Conservation (phyloP, 2,797 vertebrate species). For the Mus caroli region DNA sequence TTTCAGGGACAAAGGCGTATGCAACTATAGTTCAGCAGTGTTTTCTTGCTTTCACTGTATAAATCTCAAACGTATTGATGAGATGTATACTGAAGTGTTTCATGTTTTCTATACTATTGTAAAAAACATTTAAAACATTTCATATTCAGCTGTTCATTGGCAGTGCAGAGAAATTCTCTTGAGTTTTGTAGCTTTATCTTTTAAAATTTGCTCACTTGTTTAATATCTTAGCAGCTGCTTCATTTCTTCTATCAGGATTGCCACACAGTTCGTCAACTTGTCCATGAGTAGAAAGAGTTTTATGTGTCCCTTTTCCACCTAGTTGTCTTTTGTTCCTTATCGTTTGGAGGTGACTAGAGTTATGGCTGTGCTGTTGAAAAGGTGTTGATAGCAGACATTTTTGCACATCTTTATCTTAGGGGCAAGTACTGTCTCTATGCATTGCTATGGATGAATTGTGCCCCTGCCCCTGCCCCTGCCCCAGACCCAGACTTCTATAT, state of each 20-base stretch:
- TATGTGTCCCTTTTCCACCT: not conserved
- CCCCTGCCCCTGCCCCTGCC: not conserved
- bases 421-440: not conserved
- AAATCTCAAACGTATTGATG: constrained; percentile 11
- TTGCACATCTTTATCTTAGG: not conserved
- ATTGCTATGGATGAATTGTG: not conserved
- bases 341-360: not conserved
- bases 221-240: not conserved
- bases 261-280: not conserved
- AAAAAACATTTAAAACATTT: constrained; percentile 8
- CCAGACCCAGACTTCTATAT: not conserved
- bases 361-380: not conserved
- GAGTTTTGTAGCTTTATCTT: not conserved
- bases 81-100: constrained; percentile 1
- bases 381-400: not conserved
- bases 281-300: not conserved
- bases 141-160: constrained; percentile 29
- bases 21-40: not conserved
- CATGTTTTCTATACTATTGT: constrained; percentile 27
- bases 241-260: not conserved
- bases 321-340: not conserved
- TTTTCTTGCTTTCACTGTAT: not conserved
- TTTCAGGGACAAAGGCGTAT: not conserved
- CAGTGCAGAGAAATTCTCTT: not conserved
- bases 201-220: constrained; percentile 8